Base-by-base conservation (phyloP, 2,797 vertebrate species). In the Argyrosomus regius region DNA sequence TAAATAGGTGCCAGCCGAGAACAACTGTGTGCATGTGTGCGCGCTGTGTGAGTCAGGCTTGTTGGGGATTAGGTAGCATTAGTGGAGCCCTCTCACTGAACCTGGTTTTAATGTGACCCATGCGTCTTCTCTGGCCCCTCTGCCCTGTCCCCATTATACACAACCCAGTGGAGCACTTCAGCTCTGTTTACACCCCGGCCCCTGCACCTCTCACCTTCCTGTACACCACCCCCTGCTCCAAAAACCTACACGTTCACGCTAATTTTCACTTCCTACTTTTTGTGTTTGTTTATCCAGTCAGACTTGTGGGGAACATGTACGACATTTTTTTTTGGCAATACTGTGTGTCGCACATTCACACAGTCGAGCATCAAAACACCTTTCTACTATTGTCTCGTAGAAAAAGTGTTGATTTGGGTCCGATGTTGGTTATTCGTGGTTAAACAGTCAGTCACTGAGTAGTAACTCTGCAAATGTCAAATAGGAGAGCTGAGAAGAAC, bases 61-160 rank as follows among this genome's bases (percentile, higher is more conserved):
- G 87, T 90, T 74, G 45, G 84, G 84, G 85, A 89, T 90, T 91
- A 91, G 72, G 80, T 46, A 89, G 87, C 83, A 88, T 91, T 91
- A 91, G 80, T 46, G 24, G 65, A 91, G 91, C 54, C 91, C 94
- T 93, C 83, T 92, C 71, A 18, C 68, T 94, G 93, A 95, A 93
- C 94, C 86, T 57, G 60, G 50, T 78, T 90, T 93, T 93, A 93
- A 93, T 90, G 86, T 79, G 86, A 91, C 92, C 92, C 90, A 89
- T 89, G 89, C 82, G 74, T 89, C 83, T 84, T 53, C 71, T 67
- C 66, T 83, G 80, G 56, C 77, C 80, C 82, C 69, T 76, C 71
- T 70, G 85, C 80, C 76, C 83, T 70, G 86, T 80, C 81, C 61
- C 59, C 80, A 88, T 91, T 91, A 88, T 64, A 83, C 72, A 87